A percentile compares a stretch with the other conserved stretches of the same genome.
Evolutionary conservation across 2,113 vertebrate species (phyloP).

Genomic region (Rhinolophus sinicus): DNA sequence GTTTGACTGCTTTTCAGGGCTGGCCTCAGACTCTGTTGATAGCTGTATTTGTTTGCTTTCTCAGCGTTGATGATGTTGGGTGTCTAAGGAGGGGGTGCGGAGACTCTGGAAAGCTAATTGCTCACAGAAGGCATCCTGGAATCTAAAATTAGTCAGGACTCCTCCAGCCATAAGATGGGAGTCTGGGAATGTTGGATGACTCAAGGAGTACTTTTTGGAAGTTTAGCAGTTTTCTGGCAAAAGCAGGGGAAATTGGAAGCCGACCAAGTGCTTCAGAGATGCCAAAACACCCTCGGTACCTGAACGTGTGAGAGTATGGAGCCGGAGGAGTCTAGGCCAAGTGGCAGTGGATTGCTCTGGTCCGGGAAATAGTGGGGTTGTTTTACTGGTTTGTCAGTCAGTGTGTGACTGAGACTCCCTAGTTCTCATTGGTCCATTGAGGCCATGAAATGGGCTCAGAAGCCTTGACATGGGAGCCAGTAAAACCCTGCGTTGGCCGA

Average conservation of each 20-base stretch:
- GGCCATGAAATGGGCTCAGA: neutral
- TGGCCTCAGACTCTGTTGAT: neutral
- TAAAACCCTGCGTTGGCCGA: neutral
- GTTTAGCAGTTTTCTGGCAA: constrained; percentile 85
- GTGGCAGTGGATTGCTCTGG: neutral
- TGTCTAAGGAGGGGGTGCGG: constrained; percentile 61
- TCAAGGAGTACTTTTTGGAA: constrained; percentile 86
- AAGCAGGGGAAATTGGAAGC: constrained; percentile 88
- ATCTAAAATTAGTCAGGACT: constrained; percentile 87
- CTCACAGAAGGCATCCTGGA: constrained; percentile 72
- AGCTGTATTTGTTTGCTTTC: constrained; percentile 72
- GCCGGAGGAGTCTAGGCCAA: neutral
- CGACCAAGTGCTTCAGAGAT: constrained; percentile 89
- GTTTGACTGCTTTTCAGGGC: neutral
- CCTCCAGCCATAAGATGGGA: constrained; percentile 82
- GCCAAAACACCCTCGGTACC: constrained; percentile 44
- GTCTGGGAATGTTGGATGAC: constrained; percentile 88
- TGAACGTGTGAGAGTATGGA: constrained; percentile 28
- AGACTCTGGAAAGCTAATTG: constrained; percentile 78
- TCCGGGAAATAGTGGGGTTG: neutral
- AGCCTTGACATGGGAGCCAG: neutral
- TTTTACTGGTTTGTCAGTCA: neutral
- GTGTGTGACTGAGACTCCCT: neutral
- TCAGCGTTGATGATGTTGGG: constrained; percentile 51
- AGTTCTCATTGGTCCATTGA: neutral